Conservation (phyloP, 2,888 invertebrate species). For the Dryococelus australis region DNA sequence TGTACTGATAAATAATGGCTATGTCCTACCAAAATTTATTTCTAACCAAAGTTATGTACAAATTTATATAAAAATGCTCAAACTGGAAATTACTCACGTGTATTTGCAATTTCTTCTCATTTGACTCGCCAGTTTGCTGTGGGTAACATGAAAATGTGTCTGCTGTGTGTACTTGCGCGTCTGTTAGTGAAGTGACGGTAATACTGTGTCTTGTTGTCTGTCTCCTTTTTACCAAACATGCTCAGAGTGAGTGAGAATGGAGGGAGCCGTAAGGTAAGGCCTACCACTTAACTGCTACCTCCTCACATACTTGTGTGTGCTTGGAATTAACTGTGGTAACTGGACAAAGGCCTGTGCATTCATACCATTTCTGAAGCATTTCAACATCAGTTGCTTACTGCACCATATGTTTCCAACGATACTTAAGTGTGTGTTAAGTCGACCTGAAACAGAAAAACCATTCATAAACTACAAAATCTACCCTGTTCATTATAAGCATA, state of each 20-base stretch:
- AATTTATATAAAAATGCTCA: no score
- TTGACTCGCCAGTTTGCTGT: background rate
- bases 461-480: no score
- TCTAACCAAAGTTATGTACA: no score
- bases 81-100: no score
- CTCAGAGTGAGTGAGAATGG: background rate
- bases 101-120: background rate
- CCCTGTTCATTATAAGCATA: no score
- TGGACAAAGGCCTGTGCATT: background rate
- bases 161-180: background rate
- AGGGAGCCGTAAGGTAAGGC: background rate
- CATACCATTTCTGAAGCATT: background rate
- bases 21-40: no score
- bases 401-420: no score
- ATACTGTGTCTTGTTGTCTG: conserved; percentile 1
- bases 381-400: background rate
- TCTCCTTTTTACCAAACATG: background rate
- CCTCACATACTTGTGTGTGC: background rate
- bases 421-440: no score
- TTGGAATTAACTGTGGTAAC: background rate
- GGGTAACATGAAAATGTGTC: background rate
- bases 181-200: background rate
- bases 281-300: background rate
- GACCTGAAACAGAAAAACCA: no score
- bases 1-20: no score